Evolutionary conservation across 2,113 vertebrate genomes (phyloP).

Genomic region (Todiramphus saurophagus): DNA sequence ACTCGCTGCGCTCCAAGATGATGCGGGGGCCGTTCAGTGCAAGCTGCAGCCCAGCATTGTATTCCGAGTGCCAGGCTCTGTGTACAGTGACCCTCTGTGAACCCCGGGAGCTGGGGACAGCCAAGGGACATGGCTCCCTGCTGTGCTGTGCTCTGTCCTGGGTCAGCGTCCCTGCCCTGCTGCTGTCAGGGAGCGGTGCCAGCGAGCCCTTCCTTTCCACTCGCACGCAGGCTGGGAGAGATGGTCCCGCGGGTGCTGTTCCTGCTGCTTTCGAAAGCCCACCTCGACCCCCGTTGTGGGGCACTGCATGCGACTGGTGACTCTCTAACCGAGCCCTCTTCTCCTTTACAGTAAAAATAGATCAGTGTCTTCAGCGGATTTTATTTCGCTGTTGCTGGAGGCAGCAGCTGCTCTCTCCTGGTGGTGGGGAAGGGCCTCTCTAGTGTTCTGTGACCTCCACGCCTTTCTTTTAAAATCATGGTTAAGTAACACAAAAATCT

Average conservation of each 20-base stretch:
- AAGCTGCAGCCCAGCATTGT: not conserved
- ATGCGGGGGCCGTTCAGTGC: rapidly evolving
- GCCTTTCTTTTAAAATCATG: not conserved
- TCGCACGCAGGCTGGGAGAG: rapidly evolving
- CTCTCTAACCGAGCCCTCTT: rapidly evolving
- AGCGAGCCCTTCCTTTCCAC: not conserved
- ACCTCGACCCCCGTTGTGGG: not conserved
- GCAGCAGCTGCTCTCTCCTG: not conserved
- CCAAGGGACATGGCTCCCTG: not conserved
- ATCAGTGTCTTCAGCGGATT: rapidly evolving
- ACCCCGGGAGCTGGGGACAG: not conserved
- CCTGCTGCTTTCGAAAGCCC: not conserved
- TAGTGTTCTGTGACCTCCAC: not conserved
- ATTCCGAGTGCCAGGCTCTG: not conserved
- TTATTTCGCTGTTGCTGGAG: not conserved
- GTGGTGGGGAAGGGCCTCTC: not conserved
- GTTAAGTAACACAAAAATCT: not conserved
- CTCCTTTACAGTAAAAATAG: not conserved
- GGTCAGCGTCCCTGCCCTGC: not conserved
- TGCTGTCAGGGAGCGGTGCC: not conserved
- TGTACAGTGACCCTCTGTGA: not conserved
- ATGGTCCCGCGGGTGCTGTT: rapidly evolving
- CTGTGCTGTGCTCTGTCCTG: not conserved
- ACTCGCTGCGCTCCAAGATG: rapidly evolving
- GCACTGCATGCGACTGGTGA: rapidly evolving